phyloP scores from a whole-genome alignment of 2,797 vertebrate species.

The Oreonectes daqikongensis region DNA sequence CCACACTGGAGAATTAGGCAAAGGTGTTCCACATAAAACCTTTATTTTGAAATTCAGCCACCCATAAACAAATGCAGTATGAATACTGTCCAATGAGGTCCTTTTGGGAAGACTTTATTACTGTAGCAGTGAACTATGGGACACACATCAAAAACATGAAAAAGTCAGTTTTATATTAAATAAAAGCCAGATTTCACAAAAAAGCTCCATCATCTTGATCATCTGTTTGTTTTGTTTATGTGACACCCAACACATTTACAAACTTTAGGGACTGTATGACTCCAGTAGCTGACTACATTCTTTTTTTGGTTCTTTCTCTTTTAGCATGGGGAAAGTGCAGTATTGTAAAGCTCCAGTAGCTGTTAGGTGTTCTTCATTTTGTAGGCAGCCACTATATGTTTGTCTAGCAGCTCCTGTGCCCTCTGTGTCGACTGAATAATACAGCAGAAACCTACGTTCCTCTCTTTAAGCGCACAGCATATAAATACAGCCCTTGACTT shows the following conservation, averaged over 20 bases:
- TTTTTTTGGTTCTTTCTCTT: conserved; percentile 58
- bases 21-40: conserved; percentile 26
- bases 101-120: conserved; percentile 23
- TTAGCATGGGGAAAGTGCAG: conserved; percentile 52
- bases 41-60: not conserved
- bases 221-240: conserved; percentile 1
- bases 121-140: conserved; percentile 34
- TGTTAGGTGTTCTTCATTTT: conserved; percentile 57
- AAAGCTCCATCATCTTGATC: not conserved
- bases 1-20: conserved; percentile 55
- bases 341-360: conserved; percentile 51
- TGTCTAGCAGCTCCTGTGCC: conserved; percentile 54
- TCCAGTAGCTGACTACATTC: conserved; percentile 4
- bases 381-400: conserved; percentile 60
- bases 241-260: conserved; percentile 15
- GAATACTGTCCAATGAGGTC: not conserved
- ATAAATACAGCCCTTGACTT: conserved; percentile 76
- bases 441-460: conserved; percentile 68
- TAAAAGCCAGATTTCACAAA: not conserved
- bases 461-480: conserved; percentile 77
- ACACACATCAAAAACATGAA: not conserved
- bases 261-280: conserved; percentile 3
- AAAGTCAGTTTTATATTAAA: no score
- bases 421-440: conserved; percentile 60
- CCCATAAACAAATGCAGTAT: not conserved